Percentiles rank a stretch among this genome's conserved stretches.
These are phyloP conservation scores for Phalacrocorax carbo DNA, from an alignment of 2,113 vertebrate genomes.

Conservation along the genomic window DNA sequence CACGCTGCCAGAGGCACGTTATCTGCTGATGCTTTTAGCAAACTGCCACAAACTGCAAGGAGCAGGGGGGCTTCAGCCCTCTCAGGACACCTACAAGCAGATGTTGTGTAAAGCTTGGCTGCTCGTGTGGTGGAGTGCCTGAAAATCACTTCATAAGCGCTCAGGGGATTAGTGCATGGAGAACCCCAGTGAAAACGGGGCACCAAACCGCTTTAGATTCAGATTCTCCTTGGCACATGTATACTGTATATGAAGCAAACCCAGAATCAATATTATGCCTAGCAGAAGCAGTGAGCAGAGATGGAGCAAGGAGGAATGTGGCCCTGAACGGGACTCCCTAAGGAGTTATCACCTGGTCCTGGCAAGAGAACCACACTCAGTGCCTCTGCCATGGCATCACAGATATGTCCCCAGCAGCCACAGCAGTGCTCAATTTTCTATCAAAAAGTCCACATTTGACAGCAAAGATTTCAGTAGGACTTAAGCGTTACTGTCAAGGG, in stretches of 20 bases:
- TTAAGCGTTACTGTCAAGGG: background rate
- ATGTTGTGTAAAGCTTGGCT: background rate
- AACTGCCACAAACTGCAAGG: background rate
- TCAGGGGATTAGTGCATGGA: background rate
- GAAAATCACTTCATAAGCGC: background rate
- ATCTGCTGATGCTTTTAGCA: background rate
- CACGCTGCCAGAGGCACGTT: background rate
- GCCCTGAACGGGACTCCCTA: background rate
- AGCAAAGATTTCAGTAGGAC: background rate
- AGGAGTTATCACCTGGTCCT: background rate
- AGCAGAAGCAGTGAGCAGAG: background rate
- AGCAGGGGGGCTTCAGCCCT: background rate
- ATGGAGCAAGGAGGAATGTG: background rate
- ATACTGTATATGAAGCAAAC: background rate
- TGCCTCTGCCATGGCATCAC: background rate
- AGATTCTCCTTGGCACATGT: background rate
- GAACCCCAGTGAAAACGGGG: background rate
- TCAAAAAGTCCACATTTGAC: background rate
- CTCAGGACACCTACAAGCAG: background rate
- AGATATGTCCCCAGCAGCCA: background rate
- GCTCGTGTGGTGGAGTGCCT: rapidly evolving
- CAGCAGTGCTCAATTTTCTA: background rate
- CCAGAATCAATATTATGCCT: background rate
- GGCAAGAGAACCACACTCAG: background rate
- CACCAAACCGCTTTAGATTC: background rate